Evolutionary conservation across 2,888 invertebrate genomes (phyloP).

Genomic region (Leptarthrus brevirostris): DNA sequence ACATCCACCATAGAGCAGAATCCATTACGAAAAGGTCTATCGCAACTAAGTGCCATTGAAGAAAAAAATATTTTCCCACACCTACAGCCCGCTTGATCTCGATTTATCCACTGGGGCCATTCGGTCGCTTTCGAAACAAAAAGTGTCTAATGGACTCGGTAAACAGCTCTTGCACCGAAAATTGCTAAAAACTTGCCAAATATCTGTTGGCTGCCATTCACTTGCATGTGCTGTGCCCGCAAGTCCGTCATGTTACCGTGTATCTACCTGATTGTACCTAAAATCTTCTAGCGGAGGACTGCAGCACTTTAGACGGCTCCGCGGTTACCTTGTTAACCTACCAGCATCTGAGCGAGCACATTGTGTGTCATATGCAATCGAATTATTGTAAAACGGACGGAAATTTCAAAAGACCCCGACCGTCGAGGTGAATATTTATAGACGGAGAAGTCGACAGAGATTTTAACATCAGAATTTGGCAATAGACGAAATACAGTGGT

Average conservation of each 20-base stretch:
- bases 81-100: constrained; percentile 32
- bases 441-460: constrained; percentile 20
- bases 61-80: constrained; percentile 45
- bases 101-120: constrained; percentile 8
- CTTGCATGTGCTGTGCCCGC: constrained; percentile 14
- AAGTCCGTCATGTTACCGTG: not conserved
- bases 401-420: constrained; percentile 40
- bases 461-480: constrained; percentile 40
- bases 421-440: constrained; percentile 28
- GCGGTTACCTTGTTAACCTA: constrained; percentile 34
- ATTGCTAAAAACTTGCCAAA: constrained; percentile 41
- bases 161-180: constrained; percentile 45
- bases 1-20: constrained; percentile 31
- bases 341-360: not conserved
- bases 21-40: constrained; percentile 36
- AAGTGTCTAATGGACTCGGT: constrained; percentile 39
- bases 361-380: constrained; percentile 46
- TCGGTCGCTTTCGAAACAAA: constrained; percentile 45
- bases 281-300: not conserved
- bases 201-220: constrained; percentile 40
- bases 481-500: constrained; percentile 33
- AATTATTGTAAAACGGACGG: constrained; percentile 48
- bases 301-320: not conserved
- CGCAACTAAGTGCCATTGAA: constrained; percentile 32
- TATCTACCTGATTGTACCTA: not conserved